phyloP scores from a whole-genome alignment of 2,113 vertebrate species.

The Hemichromis elongatus region DNA sequence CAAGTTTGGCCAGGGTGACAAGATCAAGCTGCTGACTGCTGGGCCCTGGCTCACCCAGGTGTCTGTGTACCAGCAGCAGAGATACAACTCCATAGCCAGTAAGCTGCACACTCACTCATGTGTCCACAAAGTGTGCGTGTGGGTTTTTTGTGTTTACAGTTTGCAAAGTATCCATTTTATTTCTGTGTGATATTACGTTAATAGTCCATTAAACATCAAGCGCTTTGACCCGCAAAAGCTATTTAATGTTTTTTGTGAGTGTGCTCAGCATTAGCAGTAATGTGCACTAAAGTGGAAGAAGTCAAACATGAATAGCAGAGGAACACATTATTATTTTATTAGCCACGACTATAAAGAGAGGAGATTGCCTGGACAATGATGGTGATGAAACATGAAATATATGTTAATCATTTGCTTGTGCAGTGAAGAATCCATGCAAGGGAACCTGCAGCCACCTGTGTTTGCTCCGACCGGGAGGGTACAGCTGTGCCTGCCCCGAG shows the following conservation, averaged over 20 bases:
- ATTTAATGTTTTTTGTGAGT: neutral
- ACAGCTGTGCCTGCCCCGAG: slow-evolving; percentile 71
- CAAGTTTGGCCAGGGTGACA: slow-evolving; percentile 64
- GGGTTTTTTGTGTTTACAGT: neutral
- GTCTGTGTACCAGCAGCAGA: slow-evolving; percentile 69
- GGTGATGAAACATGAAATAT: neutral
- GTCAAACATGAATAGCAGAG: neutral
- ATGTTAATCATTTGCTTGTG: neutral
- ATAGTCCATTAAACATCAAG: neutral
- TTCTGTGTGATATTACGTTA: neutral
- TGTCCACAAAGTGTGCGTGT: neutral
- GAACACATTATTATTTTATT: neutral
- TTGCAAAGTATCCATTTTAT: neutral
- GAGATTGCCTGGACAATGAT: neutral
- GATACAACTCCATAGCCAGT: slow-evolving; percentile 66
- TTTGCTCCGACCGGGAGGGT: slow-evolving; percentile 62
- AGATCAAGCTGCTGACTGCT: slow-evolving; percentile 62
- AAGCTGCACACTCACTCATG: slow-evolving; percentile 2
- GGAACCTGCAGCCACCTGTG: slow-evolving; percentile 71
- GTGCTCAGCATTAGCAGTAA: neutral
- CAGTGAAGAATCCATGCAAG: slow-evolving; percentile 70
- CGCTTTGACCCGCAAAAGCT: neutral
- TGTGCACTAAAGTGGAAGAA: neutral
- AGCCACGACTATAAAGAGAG: neutral
- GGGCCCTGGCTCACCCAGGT: slow-evolving; percentile 72